Evolutionary conservation across 2,797 vertebrate genomes (phyloP).

Genomic region (Propithecus deckenii): DNA sequence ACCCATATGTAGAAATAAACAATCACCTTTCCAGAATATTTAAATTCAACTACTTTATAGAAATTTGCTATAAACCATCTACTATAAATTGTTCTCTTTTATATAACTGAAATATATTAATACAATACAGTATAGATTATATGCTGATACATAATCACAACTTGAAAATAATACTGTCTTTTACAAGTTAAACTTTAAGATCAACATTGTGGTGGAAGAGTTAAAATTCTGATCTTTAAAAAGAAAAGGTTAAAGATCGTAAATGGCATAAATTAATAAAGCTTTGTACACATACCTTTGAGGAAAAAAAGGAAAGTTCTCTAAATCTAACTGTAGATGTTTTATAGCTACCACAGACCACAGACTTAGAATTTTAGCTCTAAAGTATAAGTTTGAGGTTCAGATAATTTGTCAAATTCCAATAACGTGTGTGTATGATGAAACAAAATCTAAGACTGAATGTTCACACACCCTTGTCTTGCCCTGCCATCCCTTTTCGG

Average conservation of each 20-base stretch:
- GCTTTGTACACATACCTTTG: neutral
- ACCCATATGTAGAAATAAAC: neutral
- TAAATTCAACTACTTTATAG: slow-evolving; percentile 32
- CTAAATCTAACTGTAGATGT: neutral
- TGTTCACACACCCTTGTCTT: neutral
- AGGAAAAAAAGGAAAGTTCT: neutral
- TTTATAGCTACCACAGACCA: neutral
- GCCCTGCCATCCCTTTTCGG: neutral
- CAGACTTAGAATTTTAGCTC: neutral
- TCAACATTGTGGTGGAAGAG: neutral
- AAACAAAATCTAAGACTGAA: neutral
- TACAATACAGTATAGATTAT: neutral
- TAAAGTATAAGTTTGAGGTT: neutral
- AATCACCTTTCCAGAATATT: neutral
- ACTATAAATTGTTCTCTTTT: slow-evolving; percentile 11
- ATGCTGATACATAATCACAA: neutral
- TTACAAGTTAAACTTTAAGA: slow-evolving; percentile 18
- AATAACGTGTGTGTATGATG: neutral
- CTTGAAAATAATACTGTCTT: slow-evolving; percentile 18
- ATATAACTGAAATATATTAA: slow-evolving; percentile 5
- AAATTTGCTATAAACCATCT: neutral
- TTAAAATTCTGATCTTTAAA: slow-evolving; percentile 42
- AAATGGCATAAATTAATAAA: slow-evolving; percentile 6
- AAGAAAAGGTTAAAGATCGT: neutral
- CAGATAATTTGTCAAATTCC: neutral